Evolutionary conservation across 2,113 vertebrate genomes (phyloP).

Genomic region (Glaucomys volans): DNA sequence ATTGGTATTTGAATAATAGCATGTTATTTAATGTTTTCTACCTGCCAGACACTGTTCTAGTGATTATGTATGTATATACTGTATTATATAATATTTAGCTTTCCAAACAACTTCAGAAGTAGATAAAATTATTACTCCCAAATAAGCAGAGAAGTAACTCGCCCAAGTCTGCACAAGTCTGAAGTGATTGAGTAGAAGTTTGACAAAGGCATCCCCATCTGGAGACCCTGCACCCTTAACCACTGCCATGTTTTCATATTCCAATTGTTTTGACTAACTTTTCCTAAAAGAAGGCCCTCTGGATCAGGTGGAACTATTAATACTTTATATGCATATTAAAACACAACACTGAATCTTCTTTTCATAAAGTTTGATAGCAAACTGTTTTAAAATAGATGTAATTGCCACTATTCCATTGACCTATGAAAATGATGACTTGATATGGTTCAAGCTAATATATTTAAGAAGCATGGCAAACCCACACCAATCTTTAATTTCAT

Average conservation of each 20-base stretch:
- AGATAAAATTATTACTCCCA: background rate
- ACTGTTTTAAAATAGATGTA: background rate
- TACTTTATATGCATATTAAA: background rate
- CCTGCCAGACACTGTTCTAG: background rate
- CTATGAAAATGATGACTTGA: background rate
- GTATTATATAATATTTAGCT: background rate
- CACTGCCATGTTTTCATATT: background rate
- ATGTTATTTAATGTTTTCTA: background rate
- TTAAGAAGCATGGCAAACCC: background rate
- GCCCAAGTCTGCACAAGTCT: background rate
- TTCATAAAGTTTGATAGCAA: background rate
- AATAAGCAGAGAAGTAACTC: conserved; percentile 9
- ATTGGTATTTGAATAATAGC: background rate
- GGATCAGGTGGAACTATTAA: background rate
- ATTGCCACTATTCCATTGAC: background rate
- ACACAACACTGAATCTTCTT: background rate
- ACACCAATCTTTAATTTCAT: background rate
- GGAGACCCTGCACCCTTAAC: background rate
- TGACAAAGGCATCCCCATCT: background rate
- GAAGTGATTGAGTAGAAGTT: background rate
- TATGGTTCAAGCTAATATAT: background rate
- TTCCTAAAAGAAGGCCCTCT: background rate
- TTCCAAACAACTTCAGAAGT: background rate
- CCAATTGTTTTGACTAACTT: background rate
- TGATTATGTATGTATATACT: background rate